Evolutionary conservation across 2,888 invertebrate species (phyloP).

Genomic region (Zygogramma bicolorata): DNA sequence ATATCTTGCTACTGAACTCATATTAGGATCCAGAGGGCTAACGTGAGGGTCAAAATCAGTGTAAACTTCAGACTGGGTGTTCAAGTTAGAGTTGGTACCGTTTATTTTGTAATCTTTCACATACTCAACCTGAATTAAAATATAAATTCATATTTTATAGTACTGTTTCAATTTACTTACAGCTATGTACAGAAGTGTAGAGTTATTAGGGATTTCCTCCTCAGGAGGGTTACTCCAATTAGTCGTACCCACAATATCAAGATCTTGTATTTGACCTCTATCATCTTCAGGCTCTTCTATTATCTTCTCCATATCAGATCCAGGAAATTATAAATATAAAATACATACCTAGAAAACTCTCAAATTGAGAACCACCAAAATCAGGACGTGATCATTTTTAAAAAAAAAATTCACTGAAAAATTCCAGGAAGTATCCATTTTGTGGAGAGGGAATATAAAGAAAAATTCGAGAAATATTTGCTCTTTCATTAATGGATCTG

Average conservation of each 20-base stretch:
- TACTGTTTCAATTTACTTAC: conserved; percentile 52
- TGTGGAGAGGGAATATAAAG: conserved; percentile 10
- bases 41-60: conserved; percentile 62
- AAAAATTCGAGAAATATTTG: background rate
- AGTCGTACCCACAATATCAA: conserved; percentile 53
- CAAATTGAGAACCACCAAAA: background rate
- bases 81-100: conserved; percentile 30
- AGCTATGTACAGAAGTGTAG: conserved; percentile 62
- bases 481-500: too few species aligned
- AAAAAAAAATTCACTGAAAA: too few species aligned
- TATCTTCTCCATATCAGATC: conserved; percentile 56
- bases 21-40: conserved; percentile 67
- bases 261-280: conserved; percentile 49
- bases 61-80: conserved; percentile 44
- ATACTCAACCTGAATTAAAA: conserved; percentile 61
- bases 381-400: too few species aligned
- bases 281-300: conserved; percentile 56
- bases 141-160: conserved; percentile 16
- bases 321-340: conserved; percentile 21
- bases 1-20: conserved; percentile 73
- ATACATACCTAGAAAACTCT: conserved; percentile 24
- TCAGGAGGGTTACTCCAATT: conserved; percentile 50
- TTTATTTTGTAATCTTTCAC: conserved; percentile 61
- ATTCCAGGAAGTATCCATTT: conserved; percentile 45
- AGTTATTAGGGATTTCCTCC: conserved; percentile 52